These are phyloP conservation scores for Drosophila baimaii DNA, from an alignment of 1,140 invertebrate species.

Conservation along the genomic window DNA sequence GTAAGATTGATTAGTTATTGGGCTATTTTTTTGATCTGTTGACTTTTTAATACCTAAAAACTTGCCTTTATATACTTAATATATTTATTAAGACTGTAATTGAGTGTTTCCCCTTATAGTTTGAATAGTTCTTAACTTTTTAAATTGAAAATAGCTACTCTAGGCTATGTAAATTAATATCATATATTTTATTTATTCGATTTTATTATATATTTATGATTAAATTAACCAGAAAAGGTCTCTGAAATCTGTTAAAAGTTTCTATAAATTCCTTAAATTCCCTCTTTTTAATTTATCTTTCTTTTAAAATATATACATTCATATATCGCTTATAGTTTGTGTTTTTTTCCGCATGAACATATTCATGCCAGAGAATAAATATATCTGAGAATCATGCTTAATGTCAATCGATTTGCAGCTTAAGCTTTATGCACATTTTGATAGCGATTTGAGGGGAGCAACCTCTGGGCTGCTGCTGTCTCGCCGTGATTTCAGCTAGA, in stretches of 20 bases:
- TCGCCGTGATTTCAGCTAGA: constrained; percentile 41
- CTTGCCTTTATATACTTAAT: too few relatives aligned
- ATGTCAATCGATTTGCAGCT: constrained; percentile 46
- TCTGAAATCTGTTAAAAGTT: background rate
- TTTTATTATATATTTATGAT: background rate
- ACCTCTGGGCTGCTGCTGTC: background rate
- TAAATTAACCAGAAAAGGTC: too few relatives aligned
- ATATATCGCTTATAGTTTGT: background rate
- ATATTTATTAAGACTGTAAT: background rate
- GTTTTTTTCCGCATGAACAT: background rate
- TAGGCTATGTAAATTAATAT: background rate
- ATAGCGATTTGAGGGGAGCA: constrained; percentile 8
- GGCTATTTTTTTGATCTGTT: too few relatives aligned
- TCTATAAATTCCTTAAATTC: background rate
- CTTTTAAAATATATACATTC: too few relatives aligned
- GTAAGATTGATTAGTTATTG: background rate
- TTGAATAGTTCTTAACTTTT: background rate
- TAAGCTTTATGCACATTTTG: constrained; percentile 37
- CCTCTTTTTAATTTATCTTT: too few relatives aligned
- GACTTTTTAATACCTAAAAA: too few relatives aligned
- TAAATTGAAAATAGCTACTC: background rate
- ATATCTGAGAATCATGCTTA: constrained; percentile 22
- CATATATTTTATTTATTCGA: too few relatives aligned
- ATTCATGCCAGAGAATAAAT: background rate
- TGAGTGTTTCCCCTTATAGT: background rate